These are phyloP conservation scores for Willowsia nigromaculata DNA, from an alignment of 2,888 invertebrate species.

Conservation along the genomic window DNA sequence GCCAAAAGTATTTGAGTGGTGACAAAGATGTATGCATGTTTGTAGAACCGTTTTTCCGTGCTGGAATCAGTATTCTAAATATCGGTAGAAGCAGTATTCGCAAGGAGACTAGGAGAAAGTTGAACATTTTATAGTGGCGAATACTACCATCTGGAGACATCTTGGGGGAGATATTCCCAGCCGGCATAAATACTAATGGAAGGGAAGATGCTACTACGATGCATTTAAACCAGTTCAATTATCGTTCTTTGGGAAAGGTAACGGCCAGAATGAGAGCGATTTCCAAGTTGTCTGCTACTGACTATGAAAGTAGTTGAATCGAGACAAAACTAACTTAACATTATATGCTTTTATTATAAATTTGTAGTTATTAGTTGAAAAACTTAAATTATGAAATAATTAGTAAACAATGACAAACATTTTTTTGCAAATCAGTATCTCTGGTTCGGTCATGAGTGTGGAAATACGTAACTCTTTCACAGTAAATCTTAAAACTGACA, in stretches of 20 bases:
- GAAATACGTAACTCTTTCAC: slow-evolving; percentile 76
- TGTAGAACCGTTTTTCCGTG: no score
- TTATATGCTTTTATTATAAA: background rate
- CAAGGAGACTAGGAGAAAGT: slow-evolving; percentile 26
- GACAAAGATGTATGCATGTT: no score
- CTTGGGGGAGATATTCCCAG: slow-evolving; percentile 73
- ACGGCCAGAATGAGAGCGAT: slow-evolving; percentile 66
- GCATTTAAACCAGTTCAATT: slow-evolving; percentile 74
- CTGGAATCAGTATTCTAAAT: no score
- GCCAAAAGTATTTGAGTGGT: no score
- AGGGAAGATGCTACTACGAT: slow-evolving; percentile 74
- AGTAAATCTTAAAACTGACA: slow-evolving; percentile 74
- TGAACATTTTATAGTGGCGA: slow-evolving; percentile 61
- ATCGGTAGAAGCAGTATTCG: no score
- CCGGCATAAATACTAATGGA: slow-evolving; percentile 68
- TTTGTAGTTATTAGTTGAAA: no score
- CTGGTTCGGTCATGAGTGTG: slow-evolving; percentile 76
- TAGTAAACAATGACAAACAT: no score
- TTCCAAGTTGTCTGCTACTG: slow-evolving; percentile 58
- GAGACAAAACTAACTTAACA: background rate
- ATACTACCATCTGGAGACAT: slow-evolving; percentile 62
- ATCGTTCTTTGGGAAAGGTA: slow-evolving; percentile 68
- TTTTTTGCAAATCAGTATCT: slow-evolving; percentile 61
- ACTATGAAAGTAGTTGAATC: slow-evolving; percentile 46
- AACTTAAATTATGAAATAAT: no score